Evolutionary conservation across 2,113 vertebrate genomes (phyloP), one percentile per base, ranked within the genome.

Genomic region (Tupaia tana): DNA sequence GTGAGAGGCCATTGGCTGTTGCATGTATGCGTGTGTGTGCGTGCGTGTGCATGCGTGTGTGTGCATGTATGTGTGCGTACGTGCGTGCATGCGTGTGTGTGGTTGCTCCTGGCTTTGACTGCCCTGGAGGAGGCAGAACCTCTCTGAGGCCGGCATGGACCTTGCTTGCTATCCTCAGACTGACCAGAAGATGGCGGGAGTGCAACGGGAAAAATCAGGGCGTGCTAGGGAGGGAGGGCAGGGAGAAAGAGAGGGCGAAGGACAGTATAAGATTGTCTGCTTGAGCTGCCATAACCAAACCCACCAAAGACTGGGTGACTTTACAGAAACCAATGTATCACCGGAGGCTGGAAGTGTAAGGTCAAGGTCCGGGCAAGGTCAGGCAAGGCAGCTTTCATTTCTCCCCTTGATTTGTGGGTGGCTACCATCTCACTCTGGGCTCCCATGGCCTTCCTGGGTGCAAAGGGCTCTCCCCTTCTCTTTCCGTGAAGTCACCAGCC

Each of bases 121-220:
- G 66, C n/a, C 69, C 14, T 8, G 19, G 1, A 16, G 24, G 20
- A 52, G 29, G 34, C 27, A 1, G 31, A 52, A 5, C 14, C n/a
- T 16, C 29, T 54, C 16, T 0, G 20, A 24, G 10, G 31, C 43
- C 43, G 43, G 43, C 13, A 43, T 0, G 18, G 9, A 27, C 16
- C 59, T 77, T 81, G 63, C 43, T 78, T 94, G 95, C 86, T 93
- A 85, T 85, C 4, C 69, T 3, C 0, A 77, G 8, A 52, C 11
- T 7, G 71, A 70, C 97, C 97, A 96, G 97, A 67, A 98, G 97
- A 93, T 97, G 97, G 96, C 92, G 34, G 4, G 2, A 63, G 64
- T 22, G 91, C 87, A 78, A 25, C 59, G 22, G 92, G 92, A 96
- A 96, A 97, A 89, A 83, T 43, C 80, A 19, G 29, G 54, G 75